These are phyloP conservation scores for Motacilla alba DNA, from an alignment of 2,113 vertebrate species.

Conservation along the genomic window DNA sequence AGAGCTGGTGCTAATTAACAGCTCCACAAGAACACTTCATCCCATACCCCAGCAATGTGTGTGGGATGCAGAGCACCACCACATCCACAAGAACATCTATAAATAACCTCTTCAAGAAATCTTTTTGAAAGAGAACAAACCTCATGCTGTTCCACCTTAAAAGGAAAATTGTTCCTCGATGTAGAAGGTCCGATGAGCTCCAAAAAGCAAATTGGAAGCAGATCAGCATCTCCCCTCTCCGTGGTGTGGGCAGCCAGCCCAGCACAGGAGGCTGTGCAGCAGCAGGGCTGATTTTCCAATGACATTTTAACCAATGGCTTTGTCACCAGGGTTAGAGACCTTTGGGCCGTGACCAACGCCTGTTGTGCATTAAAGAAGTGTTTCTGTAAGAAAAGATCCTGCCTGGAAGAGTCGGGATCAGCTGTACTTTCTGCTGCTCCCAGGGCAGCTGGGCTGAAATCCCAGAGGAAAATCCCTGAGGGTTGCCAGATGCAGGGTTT, in stretches of 20 bases:
- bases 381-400: background rate
- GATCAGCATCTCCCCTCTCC: slow-evolving; percentile 11
- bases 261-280: background rate
- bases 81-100: background rate
- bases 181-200: slow-evolving; percentile 27
- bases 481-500: background rate
- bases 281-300: background rate
- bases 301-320: background rate
- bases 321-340: background rate
- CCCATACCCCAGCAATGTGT: background rate
- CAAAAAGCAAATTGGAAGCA: slow-evolving; percentile 70
- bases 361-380: background rate
- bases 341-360: background rate
- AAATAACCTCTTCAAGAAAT: slow-evolving; percentile 26
- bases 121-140: slow-evolving; percentile 16
- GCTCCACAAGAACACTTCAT: background rate
- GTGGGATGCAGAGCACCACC: background rate
- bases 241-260: background rate
- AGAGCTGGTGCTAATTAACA: background rate
- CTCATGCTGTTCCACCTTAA: slow-evolving; percentile 49
- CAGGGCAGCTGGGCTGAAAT: background rate
- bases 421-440: background rate
- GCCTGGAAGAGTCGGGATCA: background rate
- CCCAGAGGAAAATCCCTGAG: background rate
- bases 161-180: slow-evolving; percentile 9